Evolutionary conservation across 2,797 vertebrate species (phyloP).

Genomic region (Notoglanidium macrostoma): DNA sequence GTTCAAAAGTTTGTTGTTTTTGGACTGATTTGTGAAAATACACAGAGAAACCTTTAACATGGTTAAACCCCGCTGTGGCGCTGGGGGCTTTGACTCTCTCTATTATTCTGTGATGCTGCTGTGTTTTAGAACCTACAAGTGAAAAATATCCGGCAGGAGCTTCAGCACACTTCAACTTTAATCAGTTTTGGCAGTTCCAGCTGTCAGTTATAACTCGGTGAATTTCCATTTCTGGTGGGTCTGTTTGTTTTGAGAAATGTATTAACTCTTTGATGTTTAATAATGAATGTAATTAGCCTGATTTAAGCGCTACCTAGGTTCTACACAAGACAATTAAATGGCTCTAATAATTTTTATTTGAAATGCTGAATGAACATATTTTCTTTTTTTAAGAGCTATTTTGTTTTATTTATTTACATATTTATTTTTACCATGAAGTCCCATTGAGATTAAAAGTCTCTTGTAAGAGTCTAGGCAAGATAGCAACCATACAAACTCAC

Average conservation of each 20-base stretch:
- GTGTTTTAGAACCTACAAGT: neutral
- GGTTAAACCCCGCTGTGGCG: neutral
- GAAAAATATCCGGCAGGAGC: neutral
- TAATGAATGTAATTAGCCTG: neutral
- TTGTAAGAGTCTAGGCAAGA: no score
- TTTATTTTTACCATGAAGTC: no score
- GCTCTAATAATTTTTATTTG: neutral
- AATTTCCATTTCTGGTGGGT: neutral
- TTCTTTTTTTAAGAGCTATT: neutral
- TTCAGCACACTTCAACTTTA: neutral
- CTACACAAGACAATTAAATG: neutral
- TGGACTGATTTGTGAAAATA: neutral
- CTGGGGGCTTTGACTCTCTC: neutral
- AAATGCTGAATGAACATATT: neutral
- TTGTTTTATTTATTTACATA: no score
- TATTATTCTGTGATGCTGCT: neutral
- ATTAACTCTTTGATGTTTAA: neutral
- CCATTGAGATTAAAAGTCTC: no score
- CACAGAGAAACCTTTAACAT: neutral
- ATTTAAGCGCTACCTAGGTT: neutral
- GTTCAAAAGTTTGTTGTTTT: neutral
- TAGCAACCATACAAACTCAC: no score
- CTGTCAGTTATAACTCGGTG: neutral
- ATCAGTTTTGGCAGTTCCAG: neutral
- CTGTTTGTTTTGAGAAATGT: neutral